Conservation (phyloP, 30 jellyfish, hydroid and myxozoan genomes). For the Sanderia malayensis region DNA sequence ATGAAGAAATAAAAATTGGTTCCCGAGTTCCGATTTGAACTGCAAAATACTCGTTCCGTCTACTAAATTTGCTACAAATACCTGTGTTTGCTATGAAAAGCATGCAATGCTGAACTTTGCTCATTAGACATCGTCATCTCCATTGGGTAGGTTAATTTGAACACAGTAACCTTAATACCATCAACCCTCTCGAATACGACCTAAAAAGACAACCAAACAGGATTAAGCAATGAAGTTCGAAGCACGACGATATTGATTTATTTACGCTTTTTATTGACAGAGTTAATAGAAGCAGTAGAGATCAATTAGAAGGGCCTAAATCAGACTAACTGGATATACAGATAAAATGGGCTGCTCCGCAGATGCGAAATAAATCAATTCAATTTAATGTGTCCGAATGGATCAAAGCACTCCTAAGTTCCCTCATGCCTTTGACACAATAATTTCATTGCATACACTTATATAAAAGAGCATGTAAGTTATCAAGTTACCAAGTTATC, state of each 20-base stretch:
- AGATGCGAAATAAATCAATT: not conserved
- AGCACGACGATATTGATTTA: too few relatives aligned
- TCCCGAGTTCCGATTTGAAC: not conserved
- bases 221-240: too few relatives aligned
- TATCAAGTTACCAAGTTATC: too few relatives aligned
- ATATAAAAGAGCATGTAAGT: too few relatives aligned
- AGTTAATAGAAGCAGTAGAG: not conserved
- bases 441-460: too few relatives aligned
- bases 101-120: constrained; percentile 18
- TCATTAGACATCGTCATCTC: constrained; percentile 28
- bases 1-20: not conserved
- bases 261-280: not conserved
- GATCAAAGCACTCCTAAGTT: too few relatives aligned
- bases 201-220: constrained; percentile 1
- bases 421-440: too few relatives aligned
- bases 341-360: not conserved
- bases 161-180: constrained; percentile 37
- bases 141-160: constrained; percentile 53
- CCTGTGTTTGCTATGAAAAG: constrained; percentile 58
- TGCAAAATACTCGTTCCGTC: not conserved
- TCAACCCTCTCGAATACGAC: constrained; percentile 44
- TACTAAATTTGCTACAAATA: not conserved
- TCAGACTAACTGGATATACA: not conserved
- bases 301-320: not conserved
- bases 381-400: too few relatives aligned